These are phyloP conservation scores for Callopanchax toddi DNA, from an alignment of 2,113 vertebrate species.

Conservation along the genomic window DNA sequence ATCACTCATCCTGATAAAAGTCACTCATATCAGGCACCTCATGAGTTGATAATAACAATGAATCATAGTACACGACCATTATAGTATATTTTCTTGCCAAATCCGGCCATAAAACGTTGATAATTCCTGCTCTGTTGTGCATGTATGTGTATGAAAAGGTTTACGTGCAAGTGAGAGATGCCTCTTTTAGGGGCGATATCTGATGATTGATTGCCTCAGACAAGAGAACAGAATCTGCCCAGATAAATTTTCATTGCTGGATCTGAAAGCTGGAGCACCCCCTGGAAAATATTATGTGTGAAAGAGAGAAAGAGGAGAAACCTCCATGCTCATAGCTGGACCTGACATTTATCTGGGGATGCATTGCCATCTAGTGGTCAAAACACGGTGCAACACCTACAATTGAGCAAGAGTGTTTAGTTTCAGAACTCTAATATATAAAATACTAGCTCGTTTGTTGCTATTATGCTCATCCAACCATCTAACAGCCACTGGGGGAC, in stretches of 20 bases:
- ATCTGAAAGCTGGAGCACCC: slow-evolving; percentile 70
- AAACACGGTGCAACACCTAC: not conserved
- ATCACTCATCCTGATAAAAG: slow-evolving; percentile 37
- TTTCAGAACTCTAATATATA: slow-evolving; percentile 13
- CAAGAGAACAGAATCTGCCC: slow-evolving; percentile 49
- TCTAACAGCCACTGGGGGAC: slow-evolving; percentile 23
- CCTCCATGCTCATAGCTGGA: not conserved
- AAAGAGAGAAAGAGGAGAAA: not conserved
- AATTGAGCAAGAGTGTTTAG: too few species aligned
- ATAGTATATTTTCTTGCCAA: slow-evolving; percentile 41
- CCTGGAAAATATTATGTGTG: slow-evolving; percentile 62
- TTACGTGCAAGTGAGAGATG: slow-evolving; percentile 8
- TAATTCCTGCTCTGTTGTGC: slow-evolving; percentile 8
- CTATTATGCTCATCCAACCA: slow-evolving; percentile 14
- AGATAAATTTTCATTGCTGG: slow-evolving; percentile 62
- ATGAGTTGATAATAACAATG: slow-evolving; percentile 23
- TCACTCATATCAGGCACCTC: slow-evolving; percentile 32
- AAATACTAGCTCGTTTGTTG: slow-evolving; percentile 21
- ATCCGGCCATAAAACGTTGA: slow-evolving; percentile 37
- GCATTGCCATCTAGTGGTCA: slow-evolving; percentile 77
- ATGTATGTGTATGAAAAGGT: not conserved
- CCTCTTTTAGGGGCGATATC: slow-evolving; percentile 51
- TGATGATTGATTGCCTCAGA: slow-evolving; percentile 59
- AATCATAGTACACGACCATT: slow-evolving; percentile 10
- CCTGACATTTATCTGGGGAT: slow-evolving; percentile 37